phyloP scores from a whole-genome alignment of 2,797 vertebrate genomes.

The Manis javanica region DNA sequence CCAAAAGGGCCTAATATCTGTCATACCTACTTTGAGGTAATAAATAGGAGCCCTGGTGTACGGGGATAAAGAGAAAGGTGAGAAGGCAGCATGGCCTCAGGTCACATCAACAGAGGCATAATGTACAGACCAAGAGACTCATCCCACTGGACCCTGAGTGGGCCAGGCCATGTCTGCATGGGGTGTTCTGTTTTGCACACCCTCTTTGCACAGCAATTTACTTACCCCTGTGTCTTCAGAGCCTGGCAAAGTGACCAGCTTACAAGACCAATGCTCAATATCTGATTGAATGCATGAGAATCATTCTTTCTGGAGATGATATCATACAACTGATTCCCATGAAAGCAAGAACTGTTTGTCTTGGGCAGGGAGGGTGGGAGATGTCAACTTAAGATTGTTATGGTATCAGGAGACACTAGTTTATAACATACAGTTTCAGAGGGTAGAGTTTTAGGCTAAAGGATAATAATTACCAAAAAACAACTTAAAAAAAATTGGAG shows the following conservation, averaged over 20 bases:
- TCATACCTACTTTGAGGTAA: not conserved
- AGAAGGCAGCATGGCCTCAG: not conserved
- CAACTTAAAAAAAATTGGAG: not conserved
- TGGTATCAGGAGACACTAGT: not conserved
- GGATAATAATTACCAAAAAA: not conserved
- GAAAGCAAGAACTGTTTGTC: not conserved
- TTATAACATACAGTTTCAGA: not conserved
- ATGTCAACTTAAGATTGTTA: not conserved
- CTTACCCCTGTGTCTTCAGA: not conserved
- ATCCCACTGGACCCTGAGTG: not conserved
- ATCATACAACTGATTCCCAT: not conserved
- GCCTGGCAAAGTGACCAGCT: not conserved
- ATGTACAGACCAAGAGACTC: fast-evolving
- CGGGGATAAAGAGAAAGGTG: not conserved
- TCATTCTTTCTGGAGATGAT: not conserved
- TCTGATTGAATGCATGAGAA: not conserved
- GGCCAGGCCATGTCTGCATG: not conserved
- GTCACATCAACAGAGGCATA: not conserved
- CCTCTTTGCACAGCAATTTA: not conserved
- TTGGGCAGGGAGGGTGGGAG: not conserved
- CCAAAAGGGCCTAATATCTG: not conserved
- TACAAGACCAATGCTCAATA: not conserved
- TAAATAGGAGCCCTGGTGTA: not conserved
- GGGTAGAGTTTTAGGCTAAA: not conserved
- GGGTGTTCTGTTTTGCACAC: not conserved